Base-by-base conservation (phyloP, 2,113 vertebrate genomes). In the Tympanuchus pallidicinctus region DNA sequence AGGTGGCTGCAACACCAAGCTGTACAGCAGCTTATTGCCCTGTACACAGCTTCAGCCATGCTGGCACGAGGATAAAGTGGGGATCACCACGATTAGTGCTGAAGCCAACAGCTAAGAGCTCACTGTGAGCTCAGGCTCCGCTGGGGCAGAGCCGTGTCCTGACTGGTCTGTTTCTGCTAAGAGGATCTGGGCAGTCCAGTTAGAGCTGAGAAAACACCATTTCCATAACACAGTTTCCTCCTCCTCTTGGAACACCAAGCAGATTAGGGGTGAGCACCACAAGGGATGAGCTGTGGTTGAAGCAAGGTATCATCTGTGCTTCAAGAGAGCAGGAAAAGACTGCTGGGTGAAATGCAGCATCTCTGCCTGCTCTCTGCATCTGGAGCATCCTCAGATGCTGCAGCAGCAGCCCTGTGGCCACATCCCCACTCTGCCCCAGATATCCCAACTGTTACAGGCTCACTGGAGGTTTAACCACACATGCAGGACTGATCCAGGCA, bases 91-190 rank as follows among this genome's bases (percentile, higher is more conserved):
- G 30, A 42, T 73, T 32, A 50, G 50, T 9, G 11, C 60, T 17
- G 1, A 25, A 65, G 38, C 73, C 32, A 4, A 10, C 8, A 10
- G 36, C 3, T 7, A 5, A 8, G 34, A 71, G 75, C 42, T 56
- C 0, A 1, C 85, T 15, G 34, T 3, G 11, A 57, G 1, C 4
- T 4, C 3, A 1, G 16, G 34, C 50, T 73, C 34, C 17, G 8
- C 0, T 24, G 13, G 50, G 25, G 42, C 67, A 65, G 50, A 57
- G 40, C 21, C 0, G 10, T 21, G 15, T 20, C 59, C 32, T 3
- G 20, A 16, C 40, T n/a, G 7, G 14, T 10, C 63, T 10, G 30
- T 30, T 45, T 11, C 38, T 67, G 10, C 65, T 67, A 67, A 69
- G 43, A 47, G 43, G 43, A 69, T 69, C 21, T 17, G 16, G 45